These are phyloP conservation scores for Neelides sp. DNA, from an alignment of 1,140 invertebrate genomes.

Conservation along the genomic window DNA sequence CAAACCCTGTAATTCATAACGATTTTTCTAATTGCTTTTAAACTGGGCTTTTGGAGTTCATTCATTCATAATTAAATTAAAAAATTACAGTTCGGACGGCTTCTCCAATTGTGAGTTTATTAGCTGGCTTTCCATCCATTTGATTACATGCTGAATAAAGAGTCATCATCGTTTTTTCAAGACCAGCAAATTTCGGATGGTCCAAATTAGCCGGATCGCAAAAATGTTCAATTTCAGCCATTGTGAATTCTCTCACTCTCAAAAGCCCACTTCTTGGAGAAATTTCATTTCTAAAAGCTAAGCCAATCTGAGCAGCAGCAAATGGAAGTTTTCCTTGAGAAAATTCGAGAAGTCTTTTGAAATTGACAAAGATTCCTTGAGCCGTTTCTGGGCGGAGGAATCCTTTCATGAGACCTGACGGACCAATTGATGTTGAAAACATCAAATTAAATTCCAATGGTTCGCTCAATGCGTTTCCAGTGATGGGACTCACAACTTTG, in stretches of 20 bases:
- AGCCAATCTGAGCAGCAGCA: constrained; percentile 95
- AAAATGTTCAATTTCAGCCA: constrained; percentile 99
- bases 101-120: constrained; percentile 56
- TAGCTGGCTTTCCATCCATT: constrained; percentile 76
- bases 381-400: constrained; percentile 95
- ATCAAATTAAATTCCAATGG: constrained; percentile 97
- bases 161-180: constrained; percentile 59
- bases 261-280: constrained; percentile 93
- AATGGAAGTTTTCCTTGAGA: constrained; percentile 95
- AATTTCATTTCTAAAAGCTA: constrained; percentile 98
- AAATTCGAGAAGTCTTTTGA: constrained; percentile 89
- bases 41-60: too few species aligned
- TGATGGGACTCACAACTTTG: constrained; percentile 86
- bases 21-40: background rate
- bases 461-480: constrained; percentile 84
- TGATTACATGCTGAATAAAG: constrained; percentile 93
- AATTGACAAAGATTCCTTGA: constrained; percentile 99
- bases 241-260: constrained; percentile 93
- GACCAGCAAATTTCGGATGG: constrained; percentile 76
- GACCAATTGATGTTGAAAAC: constrained; percentile 95
- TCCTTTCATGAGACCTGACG: constrained; percentile 83
- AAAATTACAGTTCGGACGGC: constrained; percentile 50
- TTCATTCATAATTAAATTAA: constrained; percentile 7
- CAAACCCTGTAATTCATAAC: constrained; percentile 48
- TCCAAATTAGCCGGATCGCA: constrained; percentile 80